Base-by-base conservation (phyloP, 1,140 invertebrate genomes). In the Conus betulinus region DNA sequence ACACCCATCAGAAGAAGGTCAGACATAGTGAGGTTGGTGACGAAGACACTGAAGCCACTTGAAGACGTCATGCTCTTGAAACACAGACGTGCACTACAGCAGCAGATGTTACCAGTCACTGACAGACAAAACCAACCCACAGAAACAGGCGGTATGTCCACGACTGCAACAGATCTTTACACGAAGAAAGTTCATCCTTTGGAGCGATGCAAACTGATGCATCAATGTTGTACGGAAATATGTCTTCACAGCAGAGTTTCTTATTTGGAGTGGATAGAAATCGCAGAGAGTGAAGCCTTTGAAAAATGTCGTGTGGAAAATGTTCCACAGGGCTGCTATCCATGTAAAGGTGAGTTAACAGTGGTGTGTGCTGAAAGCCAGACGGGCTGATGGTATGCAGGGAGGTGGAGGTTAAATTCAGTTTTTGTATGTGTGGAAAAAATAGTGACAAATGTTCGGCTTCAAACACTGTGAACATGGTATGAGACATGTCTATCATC, bases 1-100 rank as follows among this genome's bases (percentile, higher is more conserved):
- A 7, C 93, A 74, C 17, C 93, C 93, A 92, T 93, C 93, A n/a
- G n/a, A n/a, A 23, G 39, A 93, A 93, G 87, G 79, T 94, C 93
- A 27, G 92, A 91, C 10, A 91, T 27, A 52, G 88, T 88, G 11
- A 94, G 85, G 89, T 91, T 91, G 11, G 90, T 85, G 60, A 93
- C 87, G 27, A 92, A 90, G 5, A 90, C 84, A 4, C 89, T 83
- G 51, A 89, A 89, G 23, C 89, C 88, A 67, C 89, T 90, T 15
- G 87, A 87, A 27, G 90, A 88, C 7, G 60, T 39, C 60, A 63
- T 63, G 60, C n/a, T 88, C 86, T 60, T 78, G 81, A 3, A 25
- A 78, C 20, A 53, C 81, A 0, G 84, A 39, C 53, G 90, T 67
- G 74, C 88, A 90, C 15, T 89, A 53, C 10, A 93, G 89, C 52